Evolutionary conservation across 2,888 invertebrate genomes (phyloP), one percentile per base, ranked within the genome.

Genomic region (Noctua comes): DNA sequence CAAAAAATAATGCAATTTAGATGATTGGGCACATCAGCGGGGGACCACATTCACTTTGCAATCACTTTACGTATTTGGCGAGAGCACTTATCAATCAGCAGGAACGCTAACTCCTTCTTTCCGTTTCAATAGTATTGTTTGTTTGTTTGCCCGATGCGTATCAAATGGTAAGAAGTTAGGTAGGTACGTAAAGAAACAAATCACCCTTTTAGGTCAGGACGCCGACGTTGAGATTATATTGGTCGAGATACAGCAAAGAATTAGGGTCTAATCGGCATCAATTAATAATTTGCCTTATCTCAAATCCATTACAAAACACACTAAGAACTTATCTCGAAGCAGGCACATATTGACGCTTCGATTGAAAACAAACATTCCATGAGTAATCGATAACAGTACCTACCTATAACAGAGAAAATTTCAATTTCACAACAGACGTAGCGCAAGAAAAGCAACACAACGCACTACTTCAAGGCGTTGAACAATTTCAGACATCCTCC

Each of bases 381-480:
- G 79, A 82, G 73, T 82, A 76, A 77, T 54, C 72, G 83, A 79
- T 83, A 85, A 71, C 79, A 73, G 76, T 85, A 40, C 7, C 40
- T 40, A 40, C 40, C 40, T 40, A 77, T 85, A 83, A 80, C 81
- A 81, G 85, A 76, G 69, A 82, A 82, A 79, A 82, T 88, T 88
- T 89, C 76, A 81, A 88, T 91, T 91, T 88, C 76, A 91, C 88
- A 86, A 91, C 97, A 98, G 98, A 98, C 97, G 97, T 98, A 93
- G 97, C 97, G 91, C 97, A 98, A 96, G 98, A 98, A 95, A 97
- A 97, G 93, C 98, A 97, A 93, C 98, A 98, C 95, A 97, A 97
- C 91, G 98, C 98, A 89, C 97, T 99, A 88, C 98, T 98, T 91
- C 97, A 98, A 89, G 98, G 97, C 88, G 97, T 98, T 91, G 98